phyloP scores from a whole-genome alignment of 2,113 vertebrate genomes.

The Gymnorhina tibicen region DNA sequence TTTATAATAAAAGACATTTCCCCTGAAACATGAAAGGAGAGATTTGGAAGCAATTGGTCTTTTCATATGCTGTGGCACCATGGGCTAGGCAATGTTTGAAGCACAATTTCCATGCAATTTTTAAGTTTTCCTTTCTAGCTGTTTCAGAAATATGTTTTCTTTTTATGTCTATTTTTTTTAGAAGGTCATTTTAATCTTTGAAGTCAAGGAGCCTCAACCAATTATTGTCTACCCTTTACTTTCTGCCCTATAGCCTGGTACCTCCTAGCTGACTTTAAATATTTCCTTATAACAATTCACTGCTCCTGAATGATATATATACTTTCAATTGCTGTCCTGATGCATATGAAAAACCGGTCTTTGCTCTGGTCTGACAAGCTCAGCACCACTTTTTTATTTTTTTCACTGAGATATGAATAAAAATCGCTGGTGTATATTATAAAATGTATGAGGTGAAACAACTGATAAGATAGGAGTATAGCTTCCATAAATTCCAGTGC shows the following conservation, averaged over 20 bases:
- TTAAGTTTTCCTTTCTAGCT: constrained; percentile 17
- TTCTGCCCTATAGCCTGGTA: background rate
- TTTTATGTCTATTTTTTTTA: background rate
- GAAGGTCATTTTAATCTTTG: background rate
- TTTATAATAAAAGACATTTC: constrained; percentile 11
- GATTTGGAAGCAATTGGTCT: background rate
- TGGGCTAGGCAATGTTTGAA: background rate
- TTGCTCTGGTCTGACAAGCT: background rate
- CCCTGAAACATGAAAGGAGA: background rate
- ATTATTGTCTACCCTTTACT: background rate
- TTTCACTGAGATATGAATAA: background rate
- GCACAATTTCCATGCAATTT: constrained; percentile 36
- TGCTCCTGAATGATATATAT: background rate
- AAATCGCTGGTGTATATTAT: background rate
- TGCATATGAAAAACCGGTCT: background rate
- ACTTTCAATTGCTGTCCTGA: background rate
- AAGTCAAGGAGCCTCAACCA: background rate
- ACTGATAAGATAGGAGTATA: background rate
- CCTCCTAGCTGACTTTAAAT: background rate
- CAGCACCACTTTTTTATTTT: background rate
- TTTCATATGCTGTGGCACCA: background rate
- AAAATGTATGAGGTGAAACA: background rate
- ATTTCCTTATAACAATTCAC: background rate
- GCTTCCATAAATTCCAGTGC: background rate
- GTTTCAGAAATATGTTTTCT: background rate